phyloP scores from a whole-genome alignment of 92 coral and sea anemone genomes.

The Epizoanthus scotinus region DNA sequence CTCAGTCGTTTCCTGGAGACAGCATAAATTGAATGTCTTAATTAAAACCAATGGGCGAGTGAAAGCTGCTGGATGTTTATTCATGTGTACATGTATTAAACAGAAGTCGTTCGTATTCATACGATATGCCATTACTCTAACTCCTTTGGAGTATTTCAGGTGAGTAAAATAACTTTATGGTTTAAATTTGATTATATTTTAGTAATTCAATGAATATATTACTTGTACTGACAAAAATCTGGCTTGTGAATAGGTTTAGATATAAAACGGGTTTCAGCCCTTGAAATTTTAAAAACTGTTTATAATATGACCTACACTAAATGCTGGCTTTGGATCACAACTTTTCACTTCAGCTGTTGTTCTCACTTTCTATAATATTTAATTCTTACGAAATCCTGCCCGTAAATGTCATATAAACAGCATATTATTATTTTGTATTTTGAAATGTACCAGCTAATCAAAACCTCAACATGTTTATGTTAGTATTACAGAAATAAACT shows the following conservation, averaged over 20 bases:
- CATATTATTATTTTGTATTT: not conserved
- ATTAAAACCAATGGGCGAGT: slow-evolving; percentile 1
- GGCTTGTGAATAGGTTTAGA: too few species aligned
- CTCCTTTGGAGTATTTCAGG: not conserved
- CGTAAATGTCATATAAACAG: too few species aligned
- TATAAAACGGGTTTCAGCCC: slow-evolving; percentile 2
- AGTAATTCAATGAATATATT: not conserved
- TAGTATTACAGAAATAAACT: not conserved
- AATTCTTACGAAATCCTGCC: too few species aligned
- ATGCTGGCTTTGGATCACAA: not conserved
- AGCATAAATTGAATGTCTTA: not conserved
- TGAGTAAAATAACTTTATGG: not conserved
- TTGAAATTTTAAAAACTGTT: not conserved
- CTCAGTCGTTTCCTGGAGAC: slow-evolving; percentile 13
- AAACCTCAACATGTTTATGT: too few species aligned
- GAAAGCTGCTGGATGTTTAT: not conserved
- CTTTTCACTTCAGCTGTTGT: not conserved
- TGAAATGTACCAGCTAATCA: not conserved
- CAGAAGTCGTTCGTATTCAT: not conserved
- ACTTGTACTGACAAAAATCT: too few species aligned
- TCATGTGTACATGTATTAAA: not conserved
- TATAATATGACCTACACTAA: not conserved
- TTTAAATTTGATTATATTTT: not conserved
- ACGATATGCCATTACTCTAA: not conserved
- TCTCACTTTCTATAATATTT: too few species aligned